Conservation (phyloP, 2,113 vertebrate species). For the Pseudopipra pipra region DNA sequence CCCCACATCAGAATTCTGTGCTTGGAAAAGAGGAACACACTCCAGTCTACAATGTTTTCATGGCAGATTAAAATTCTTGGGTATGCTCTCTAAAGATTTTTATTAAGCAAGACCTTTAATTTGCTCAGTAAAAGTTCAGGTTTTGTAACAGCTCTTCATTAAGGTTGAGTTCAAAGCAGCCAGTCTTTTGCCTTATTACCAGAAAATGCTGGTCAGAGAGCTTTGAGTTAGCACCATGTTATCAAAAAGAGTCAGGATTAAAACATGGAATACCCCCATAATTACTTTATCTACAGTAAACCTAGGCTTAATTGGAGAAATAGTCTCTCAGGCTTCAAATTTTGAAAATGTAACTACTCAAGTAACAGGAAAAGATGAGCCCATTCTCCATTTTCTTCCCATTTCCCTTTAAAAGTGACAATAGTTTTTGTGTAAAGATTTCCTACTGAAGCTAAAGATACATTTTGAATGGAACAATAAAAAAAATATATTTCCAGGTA, state of each 20-base stretch:
- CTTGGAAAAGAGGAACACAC: background rate
- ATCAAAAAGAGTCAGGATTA: constrained; percentile 22
- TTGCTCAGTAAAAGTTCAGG: background rate
- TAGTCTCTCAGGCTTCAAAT: background rate
- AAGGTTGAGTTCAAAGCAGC: background rate
- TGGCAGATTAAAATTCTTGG: background rate
- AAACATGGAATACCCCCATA: background rate
- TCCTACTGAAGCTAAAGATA: background rate
- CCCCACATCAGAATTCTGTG: background rate
- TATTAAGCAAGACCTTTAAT: background rate
- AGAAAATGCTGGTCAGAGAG: background rate
- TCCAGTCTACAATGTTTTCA: background rate
- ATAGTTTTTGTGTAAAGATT: background rate
- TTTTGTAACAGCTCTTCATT: background rate
- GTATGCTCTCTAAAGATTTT: background rate
- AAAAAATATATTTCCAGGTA: background rate
- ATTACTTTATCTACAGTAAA: background rate
- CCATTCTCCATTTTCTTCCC: background rate
- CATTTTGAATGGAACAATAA: background rate
- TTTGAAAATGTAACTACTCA: background rate
- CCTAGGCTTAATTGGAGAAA: background rate
- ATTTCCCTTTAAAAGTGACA: background rate
- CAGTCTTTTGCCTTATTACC: background rate
- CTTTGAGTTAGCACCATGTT: constrained; percentile 1
- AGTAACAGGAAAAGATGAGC: background rate